Base-by-base conservation (phyloP, 1,140 invertebrate species). In the Plodia interpunctella region DNA sequence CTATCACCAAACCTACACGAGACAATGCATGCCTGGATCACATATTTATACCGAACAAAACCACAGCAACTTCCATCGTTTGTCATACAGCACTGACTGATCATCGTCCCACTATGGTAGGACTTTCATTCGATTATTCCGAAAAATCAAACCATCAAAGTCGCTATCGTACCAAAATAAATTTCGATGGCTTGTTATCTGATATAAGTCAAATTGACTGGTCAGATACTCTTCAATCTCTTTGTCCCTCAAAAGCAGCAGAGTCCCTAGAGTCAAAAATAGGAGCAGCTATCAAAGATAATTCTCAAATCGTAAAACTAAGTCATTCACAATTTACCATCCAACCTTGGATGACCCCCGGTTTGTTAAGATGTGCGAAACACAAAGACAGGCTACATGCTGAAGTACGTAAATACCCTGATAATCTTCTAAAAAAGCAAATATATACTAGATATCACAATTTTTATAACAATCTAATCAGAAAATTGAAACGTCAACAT, bases 381-480 rank as follows among this genome's bases (percentile, higher is more conserved):
- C 38, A 44, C n/a, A 44, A 44, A 44, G 38, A 44, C 6, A 44
- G 8, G 8, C 38, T 44, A 2, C 38, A 44, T 17, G 1, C 8
- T 15, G 13, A n/a, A 1, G 38, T 10, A 2, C 21, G 57, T 11
- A 59, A 59, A 32, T 10, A 52, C 8, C 57, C 57, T 13, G 15
- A 20, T 19, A 25, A 59, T 59, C 1, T n/a, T 13, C n/a, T 44
- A 18, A 35, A 19, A 13, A 53, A 6, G 17, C 32, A 52, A 11
- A 53, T 44, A 4, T 59, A 59, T 35, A 53, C 18, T n/a, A 15
- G 57, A 11, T 59, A 59, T 38, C 25, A 50, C 9, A 59, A 59
- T 28, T 59, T 59, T 18, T 59, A 35, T 15, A 32, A 52, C 9
- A 28, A 49, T 9, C 10, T 59, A 11, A 6, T 59, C 0, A 18